Percentiles rank a stretch among this genome's conserved stretches.
These are phyloP conservation scores for Panopea generosa DNA, from an alignment of 2,888 invertebrate genomes.

Conservation along the genomic window DNA sequence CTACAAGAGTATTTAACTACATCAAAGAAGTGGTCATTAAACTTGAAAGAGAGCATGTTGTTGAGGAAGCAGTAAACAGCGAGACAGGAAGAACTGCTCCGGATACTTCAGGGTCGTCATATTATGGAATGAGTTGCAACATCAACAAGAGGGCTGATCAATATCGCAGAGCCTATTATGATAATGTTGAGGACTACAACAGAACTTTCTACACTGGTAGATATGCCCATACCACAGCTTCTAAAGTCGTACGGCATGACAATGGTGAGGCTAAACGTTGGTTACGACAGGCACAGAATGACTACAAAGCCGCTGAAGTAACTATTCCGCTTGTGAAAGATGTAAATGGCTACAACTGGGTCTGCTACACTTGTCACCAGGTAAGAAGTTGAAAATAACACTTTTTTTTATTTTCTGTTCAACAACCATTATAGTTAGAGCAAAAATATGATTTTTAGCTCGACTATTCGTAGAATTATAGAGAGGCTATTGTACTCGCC, in stretches of 20 bases:
- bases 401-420: too few species aligned
- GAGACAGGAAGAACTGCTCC: neutral
- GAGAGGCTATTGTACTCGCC: too few species aligned
- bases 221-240: slow-evolving; percentile 10
- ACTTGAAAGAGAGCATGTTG: slow-evolving; percentile 38
- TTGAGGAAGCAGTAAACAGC: neutral
- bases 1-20: slow-evolving; percentile 56
- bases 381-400: too few species aligned
- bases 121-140: slow-evolving; percentile 9
- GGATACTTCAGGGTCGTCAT: slow-evolving; percentile 2
- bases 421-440: too few species aligned
- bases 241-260: neutral
- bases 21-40: slow-evolving; percentile 45
- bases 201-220: slow-evolving; percentile 7
- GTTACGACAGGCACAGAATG: slow-evolving; percentile 58
- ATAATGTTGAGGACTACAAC: slow-evolving; percentile 33
- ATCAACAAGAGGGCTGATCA: slow-evolving; percentile 14
- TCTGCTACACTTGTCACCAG: slow-evolving; percentile 31
- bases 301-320: slow-evolving; percentile 46
- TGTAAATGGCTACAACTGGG: slow-evolving; percentile 61
- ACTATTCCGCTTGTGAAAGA: slow-evolving; percentile 15
- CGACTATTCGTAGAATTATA: too few species aligned
- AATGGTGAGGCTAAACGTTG: slow-evolving; percentile 47
- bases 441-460: too few species aligned
- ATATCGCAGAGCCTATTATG: slow-evolving; percentile 26